Evolutionary conservation across 2,797 vertebrate species (phyloP), one percentile per base, ranked within the genome.

Genomic region (Eremophila alpestris): DNA sequence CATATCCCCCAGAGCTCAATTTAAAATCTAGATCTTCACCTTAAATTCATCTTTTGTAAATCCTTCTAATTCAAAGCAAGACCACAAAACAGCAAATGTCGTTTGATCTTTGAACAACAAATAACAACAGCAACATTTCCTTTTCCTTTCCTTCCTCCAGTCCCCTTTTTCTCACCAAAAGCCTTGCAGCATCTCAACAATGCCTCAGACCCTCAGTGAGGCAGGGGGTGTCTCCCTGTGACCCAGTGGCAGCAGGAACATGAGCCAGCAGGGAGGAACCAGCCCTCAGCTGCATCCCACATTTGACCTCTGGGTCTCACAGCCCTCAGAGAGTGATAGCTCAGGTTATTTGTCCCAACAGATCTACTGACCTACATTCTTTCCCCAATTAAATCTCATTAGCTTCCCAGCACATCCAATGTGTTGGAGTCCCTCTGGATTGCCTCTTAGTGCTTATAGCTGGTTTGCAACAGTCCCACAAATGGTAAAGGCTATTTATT

Each of bases 1-100:
- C 1, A 8, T 6, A 9, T 2, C 9, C 20, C 12, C 41, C 22
- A 63, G 4, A 4, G 2, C 17, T 27, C 13, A 40, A 1, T 14
- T 62, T 38, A 68, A 87, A 73, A 78, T 5, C 8, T 13, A 48
- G 7, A 45, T 24, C 36, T 90, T 76, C 48, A 45, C 36, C 40
- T 65, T 67, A 14, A 71, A 76, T 52, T 63, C 6, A 23, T 9
- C 29, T 70, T 73, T 69, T 36, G 60, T 14, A 74, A 80, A 38
- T 5, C 21, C 22, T 18, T 21, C 23, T 77, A 4, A 7, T 48
- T 67, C 29, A 27, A 1, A 10, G 20, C 30, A 46, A 5, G 24
- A 60, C 6, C 14, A 79, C 8, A 13, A 64, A 36, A 38, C 9
- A 19, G 38, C 34, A 79, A 26, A 51, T 5, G 5, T 12, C 45